Base-by-base conservation (phyloP, 1,140 invertebrate genomes). In the Adoxophyes honmai region DNA sequence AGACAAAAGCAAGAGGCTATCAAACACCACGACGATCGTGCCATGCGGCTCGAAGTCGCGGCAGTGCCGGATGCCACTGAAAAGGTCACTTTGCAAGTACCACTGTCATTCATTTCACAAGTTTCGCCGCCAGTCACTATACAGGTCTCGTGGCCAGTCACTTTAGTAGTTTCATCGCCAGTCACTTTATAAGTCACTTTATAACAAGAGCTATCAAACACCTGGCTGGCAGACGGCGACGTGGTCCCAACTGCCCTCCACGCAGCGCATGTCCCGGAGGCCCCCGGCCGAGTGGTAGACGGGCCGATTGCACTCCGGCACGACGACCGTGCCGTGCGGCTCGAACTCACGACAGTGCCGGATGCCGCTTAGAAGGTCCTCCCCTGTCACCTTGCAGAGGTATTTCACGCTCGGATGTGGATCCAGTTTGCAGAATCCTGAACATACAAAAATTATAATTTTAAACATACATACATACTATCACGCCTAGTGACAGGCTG, bases 201-300 rank as follows among this genome's bases (percentile, higher is more conserved):
- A n/a, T n/a, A n/a, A n/a, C n/a, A n/a, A n/a, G n/a, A n/a, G n/a
- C n/a, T n/a, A n/a, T 28, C 2, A 28, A 28, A 28, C 6, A 81
- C 81, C 79, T 75, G 75, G 66, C 38, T 52, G 55, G 55, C 80
- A 81, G 6, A 36, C 64, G 0, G 77, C 75, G 28, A 78, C 59
- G 68, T 76, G 73, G 67, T 86, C 75, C 79, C 81, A 88, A 48
- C 55, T 78, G 51, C 84, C 84, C 15, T 81, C 75, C 6, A 75
- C 61, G 62, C 87, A 88, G 2, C 42, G 53, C 81, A 85, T 85
- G 15, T 66, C 35, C 9, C 57, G 42, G 0, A 80, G 61, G 0
- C 56, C 34, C 0, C 59, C 63, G 0, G 54, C 36, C 75, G 73
- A 5, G 21, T 28, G 6, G 21, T 28, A 28, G 21, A 28, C 21